Base-by-base conservation (phyloP, 2,888 invertebrate species). In the Hylaea fasciaria region DNA sequence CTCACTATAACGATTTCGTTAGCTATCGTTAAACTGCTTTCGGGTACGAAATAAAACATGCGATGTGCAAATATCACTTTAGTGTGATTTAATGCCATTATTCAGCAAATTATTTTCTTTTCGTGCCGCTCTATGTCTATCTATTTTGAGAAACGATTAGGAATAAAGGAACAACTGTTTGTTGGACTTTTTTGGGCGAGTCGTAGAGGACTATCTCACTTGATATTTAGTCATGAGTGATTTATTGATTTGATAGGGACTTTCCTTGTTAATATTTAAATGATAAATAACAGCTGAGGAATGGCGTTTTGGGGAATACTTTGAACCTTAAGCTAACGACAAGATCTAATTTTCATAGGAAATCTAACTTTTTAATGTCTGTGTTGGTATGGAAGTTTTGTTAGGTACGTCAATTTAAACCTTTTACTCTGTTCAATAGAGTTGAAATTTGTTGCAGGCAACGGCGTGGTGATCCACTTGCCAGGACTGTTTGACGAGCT, bases 381-480 rank as follows among this genome's bases (percentile, higher is more conserved):
- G n/a, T n/a, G n/a, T n/a, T n/a, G n/a, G n/a, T n/a, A n/a, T n/a
- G n/a, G n/a, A n/a, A n/a, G n/a, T n/a, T n/a, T n/a, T n/a, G n/a
- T n/a, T n/a, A n/a, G n/a, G n/a, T n/a, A n/a, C n/a, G n/a, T n/a
- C n/a, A n/a, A n/a, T n/a, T n/a, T n/a, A n/a, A n/a, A n/a, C n/a
- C n/a, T n/a, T n/a, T n/a, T n/a, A n/a, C n/a, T n/a, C n/a, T n/a
- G n/a, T n/a, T n/a, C n/a, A n/a, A 28, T 28, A 28, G 7, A 28
- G 28, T 28, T n/a, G n/a, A n/a, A 28, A 3, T 28, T 46, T 46
- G 16, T 60, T 75, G 0, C 78, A 98, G 98, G 98, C 50, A 99
- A 99, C 88, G 99, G 99, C 17, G 99, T 99, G 53, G 99, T 99
- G 14, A 96, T 99, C 72, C 98, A 99, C 88, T 87, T 99, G 66